Evolutionary conservation across 2,113 vertebrate species (phyloP), one percentile per base, ranked within the genome.

Genomic region (Rhinolophus ferrumequinum): DNA sequence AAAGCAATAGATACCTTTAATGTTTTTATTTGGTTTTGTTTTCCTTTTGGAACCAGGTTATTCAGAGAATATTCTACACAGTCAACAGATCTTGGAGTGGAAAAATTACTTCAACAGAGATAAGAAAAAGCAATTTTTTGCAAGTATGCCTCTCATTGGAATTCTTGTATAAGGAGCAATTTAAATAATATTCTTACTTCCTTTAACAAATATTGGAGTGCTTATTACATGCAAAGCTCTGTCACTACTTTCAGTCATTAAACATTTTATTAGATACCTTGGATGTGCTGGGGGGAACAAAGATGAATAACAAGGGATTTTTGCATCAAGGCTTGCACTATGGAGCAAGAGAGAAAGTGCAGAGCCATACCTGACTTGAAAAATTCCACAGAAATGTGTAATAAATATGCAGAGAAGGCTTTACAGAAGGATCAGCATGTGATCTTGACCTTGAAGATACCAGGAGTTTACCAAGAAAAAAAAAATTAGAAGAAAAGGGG

Each of bases 21-120:
- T 88, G 15, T 88, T 94, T 95, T 85, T 92, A 92, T 93, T 93
- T 98, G 83, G 16, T 93, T 95, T 96, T 97, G 33, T 96, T 98
- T 97, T 97, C 35, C 67, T 50, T 92, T 84, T 94, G 54, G n/a
- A 94, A 89, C 75, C 97, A 99, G 99, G 99, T 99, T 97, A 99
- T 99, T 98, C 99, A 99, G 98, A 99, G 99, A 99, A 99, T 99
- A 99, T 99, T 99, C 99, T 99, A 99, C 98, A 99, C 99, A 67
- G 99, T 99, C 91, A 99, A 99, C 98, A 99, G 99, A 79, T 99
- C 99, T 52, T 99, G 99, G 99, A 99, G 99, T n/a, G 99, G 99
- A 90, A 99, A 99, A 97, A 99, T 99, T 97, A 99, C 99, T 95
- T 99, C 99, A 64, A 99, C 98, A 86, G 99, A 99, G 98, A 98